Evolutionary conservation across 2,888 invertebrate species (phyloP).

Genomic region (Eremobia ochroleuca): DNA sequence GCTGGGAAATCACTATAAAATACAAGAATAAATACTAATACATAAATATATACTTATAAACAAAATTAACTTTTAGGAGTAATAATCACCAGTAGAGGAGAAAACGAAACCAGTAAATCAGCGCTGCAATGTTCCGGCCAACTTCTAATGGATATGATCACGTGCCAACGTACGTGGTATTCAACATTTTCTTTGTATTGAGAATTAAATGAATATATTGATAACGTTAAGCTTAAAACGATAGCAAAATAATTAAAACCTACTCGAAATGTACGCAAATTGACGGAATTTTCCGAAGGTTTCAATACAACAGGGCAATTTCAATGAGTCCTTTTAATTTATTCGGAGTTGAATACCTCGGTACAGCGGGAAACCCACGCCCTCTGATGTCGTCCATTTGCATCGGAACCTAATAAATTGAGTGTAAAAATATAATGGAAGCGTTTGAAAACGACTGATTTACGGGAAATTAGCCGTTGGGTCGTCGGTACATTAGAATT

Average conservation of each 20-base stretch:
- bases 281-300: constrained; percentile 8
- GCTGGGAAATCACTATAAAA: too few species aligned
- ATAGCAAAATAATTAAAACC: not conserved
- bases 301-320: constrained; percentile 65
- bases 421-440: constrained; percentile 52
- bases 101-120: not conserved
- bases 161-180: not conserved
- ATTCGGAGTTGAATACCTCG: constrained; percentile 74
- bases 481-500: constrained; percentile 26
- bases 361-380: constrained; percentile 66
- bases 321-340: constrained; percentile 78
- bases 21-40: not conserved
- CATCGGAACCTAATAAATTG: constrained; percentile 80
- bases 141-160: not conserved
- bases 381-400: constrained; percentile 73
- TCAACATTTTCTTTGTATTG: not conserved
- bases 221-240: not conserved
- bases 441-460: constrained; percentile 32
- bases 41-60: not conserved
- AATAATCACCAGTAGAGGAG: not conserved
- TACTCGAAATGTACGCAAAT: constrained; percentile 6
- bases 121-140: not conserved
- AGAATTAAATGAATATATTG: not conserved
- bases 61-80: not conserved
- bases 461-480: constrained; percentile 25